Conservation (phyloP, 2,888 invertebrate genomes). For the Venustoraphidia nigricollis region DNA sequence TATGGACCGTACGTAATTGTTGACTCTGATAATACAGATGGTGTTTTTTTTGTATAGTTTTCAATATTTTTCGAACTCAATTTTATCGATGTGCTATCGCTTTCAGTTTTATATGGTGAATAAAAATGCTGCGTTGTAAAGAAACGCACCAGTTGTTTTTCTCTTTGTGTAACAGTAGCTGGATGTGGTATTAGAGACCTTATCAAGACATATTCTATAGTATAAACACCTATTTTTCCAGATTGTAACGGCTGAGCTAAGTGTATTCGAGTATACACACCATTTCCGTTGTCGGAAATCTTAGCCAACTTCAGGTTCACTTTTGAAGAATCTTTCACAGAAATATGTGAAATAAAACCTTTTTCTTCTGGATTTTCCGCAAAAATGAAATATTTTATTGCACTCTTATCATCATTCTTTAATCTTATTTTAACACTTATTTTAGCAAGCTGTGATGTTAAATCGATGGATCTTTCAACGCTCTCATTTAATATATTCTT, state of each 20-base stretch:
- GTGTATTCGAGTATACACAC: too few species aligned
- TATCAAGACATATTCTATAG: slow-evolving; percentile 58
- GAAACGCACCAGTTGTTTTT: slow-evolving; percentile 84
- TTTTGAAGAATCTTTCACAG: slow-evolving; percentile 45
- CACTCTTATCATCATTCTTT: slow-evolving; percentile 64
- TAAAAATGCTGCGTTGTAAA: slow-evolving; percentile 71
- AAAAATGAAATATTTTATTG: slow-evolving; percentile 54
- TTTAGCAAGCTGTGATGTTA: slow-evolving; percentile 80
- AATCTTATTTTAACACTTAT: slow-evolving; percentile 62
- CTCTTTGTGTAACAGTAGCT: slow-evolving; percentile 75
- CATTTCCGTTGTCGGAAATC: too few species aligned
- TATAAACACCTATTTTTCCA: slow-evolving; percentile 39
- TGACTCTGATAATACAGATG: slow-evolving; percentile 61
- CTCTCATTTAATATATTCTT: too few species aligned
- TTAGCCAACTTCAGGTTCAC: slow-evolving; percentile 8
- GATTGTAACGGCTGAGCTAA: slow-evolving; percentile 35
- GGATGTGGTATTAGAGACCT: slow-evolving; percentile 74
- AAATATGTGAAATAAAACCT: slow-evolving; percentile 56
- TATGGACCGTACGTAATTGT: slow-evolving; percentile 84
- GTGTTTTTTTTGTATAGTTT: slow-evolving; percentile 66
- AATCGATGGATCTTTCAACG: slow-evolving; percentile 68
- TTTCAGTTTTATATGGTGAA: slow-evolving; percentile 63
- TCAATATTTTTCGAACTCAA: slow-evolving; percentile 68
- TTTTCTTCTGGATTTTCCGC: slow-evolving; percentile 47
- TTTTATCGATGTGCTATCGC: slow-evolving; percentile 68